Percentiles rank a stretch among this genome's conserved stretches.
These are phyloP conservation scores for Leptinotarsa texana DNA, from an alignment of 1,140 invertebrate genomes.

Conservation along the genomic window DNA sequence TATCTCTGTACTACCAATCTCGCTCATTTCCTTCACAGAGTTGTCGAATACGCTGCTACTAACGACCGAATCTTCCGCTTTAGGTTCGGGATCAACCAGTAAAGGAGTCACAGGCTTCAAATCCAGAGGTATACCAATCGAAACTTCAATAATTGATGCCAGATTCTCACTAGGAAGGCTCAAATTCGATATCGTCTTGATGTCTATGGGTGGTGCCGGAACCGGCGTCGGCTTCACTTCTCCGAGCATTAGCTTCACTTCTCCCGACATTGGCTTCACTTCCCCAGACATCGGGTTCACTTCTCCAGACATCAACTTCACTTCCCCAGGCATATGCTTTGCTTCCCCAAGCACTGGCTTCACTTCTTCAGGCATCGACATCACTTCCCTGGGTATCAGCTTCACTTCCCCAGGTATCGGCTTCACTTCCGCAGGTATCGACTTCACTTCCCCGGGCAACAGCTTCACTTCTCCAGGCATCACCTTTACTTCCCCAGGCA, in stretches of 20 bases:
- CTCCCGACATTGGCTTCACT: conserved; percentile 21
- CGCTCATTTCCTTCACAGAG: background rate
- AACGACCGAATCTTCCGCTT: conserved; percentile 16
- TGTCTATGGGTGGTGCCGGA: background rate
- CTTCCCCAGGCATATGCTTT: conserved; percentile 18
- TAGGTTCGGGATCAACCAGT: background rate
- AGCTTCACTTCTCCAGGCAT: conserved; percentile 30
- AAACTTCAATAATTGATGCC: background rate
- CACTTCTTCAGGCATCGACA: no score
- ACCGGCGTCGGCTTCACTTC: conserved; percentile 25
- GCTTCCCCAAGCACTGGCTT: no score
- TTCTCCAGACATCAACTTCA: conserved; percentile 13
- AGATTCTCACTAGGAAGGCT: background rate
- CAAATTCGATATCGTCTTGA: background rate
- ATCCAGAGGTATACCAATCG: background rate
- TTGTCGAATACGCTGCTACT: background rate
- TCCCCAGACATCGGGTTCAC: conserved; percentile 32
- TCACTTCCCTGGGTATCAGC: no score
- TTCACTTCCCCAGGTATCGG: background rate
- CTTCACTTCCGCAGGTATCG: background rate
- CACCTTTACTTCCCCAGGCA: conserved; percentile 30
- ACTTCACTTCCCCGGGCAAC: conserved; percentile 21
- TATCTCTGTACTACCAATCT: background rate
- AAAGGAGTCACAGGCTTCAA: background rate
- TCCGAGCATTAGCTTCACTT: conserved; percentile 30